Base-by-base conservation (phyloP, 2,888 invertebrate species). In the Podabrus alpinus region DNA sequence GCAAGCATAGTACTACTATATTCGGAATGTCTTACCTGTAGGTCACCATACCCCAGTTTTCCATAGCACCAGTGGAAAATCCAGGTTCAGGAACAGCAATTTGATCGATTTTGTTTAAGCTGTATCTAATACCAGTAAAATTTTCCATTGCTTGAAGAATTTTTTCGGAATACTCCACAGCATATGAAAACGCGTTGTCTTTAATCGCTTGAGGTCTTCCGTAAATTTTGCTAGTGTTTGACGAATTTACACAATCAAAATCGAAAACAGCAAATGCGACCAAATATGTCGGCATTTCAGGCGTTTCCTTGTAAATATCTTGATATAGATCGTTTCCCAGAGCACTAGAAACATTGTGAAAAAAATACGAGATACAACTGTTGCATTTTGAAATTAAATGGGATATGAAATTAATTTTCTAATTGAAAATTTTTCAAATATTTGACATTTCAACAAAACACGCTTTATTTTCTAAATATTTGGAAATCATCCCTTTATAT, bases 1-100 rank as follows among this genome's bases (percentile, higher is more conserved):
- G n/a, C n/a, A n/a, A n/a, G n/a, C n/a, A n/a, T n/a, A n/a, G n/a
- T n/a, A n/a, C n/a, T 15, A 59, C 2, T 16, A 11, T 13, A 11
- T 19, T 61, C 4, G 16, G 10, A 15, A 2, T 45, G 10, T 29
- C 73, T 80, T 84, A 92, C 92, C 90, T 90, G 86, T 93, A 96
- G 9, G 93, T 94, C 7, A 95, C 89, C 17, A 95, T 88, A 11
- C 95, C 95, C 95, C 95, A 95, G 85, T 96, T 96, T 84, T 95
- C 95, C 95, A 95, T 95, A 68, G 95, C 95, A 64, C 93, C 93
- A 79, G 92, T 92, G 70, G 89, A 90, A 84, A 95, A 95, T 15
- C 71, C 71, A 9, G 10, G 5, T 0, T 95, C 93, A 0, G 94
- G 92, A 72, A 96, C 89, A 1, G 94, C 95, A 19, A 95, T 91